A percentile compares a stretch with the other conserved stretches of the same genome.
Conservation (phyloP, 1,140 invertebrate species). For the Euura saliciscinereae region DNA sequence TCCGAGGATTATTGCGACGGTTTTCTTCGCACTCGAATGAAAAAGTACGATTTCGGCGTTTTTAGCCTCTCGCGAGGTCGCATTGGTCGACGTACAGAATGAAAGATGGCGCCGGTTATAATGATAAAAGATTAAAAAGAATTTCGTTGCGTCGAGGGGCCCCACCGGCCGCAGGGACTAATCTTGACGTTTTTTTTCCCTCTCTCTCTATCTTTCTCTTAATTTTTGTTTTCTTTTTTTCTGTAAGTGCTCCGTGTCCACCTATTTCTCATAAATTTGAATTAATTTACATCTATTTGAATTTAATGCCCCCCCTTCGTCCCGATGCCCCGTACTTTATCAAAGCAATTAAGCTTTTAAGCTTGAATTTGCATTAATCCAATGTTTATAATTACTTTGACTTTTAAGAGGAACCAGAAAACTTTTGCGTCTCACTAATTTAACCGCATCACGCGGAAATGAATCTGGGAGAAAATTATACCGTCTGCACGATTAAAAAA, state of each 20-base stretch:
- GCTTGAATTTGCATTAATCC: slow-evolving; percentile 63
- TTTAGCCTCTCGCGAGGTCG: too few relatives aligned
- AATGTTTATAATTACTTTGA: slow-evolving; percentile 61
- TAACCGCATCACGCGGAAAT: not conserved
- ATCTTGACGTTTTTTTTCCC: not conserved
- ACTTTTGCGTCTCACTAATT: slow-evolving; percentile 4
- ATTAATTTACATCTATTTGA: slow-evolving; percentile 64
- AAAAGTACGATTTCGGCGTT: too few relatives aligned
- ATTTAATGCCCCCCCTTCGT: slow-evolving; percentile 52
- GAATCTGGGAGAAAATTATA: too few relatives aligned
- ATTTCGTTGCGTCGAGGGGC: slow-evolving; percentile 35
- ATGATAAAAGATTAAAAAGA: slow-evolving; percentile 26
- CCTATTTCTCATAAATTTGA: slow-evolving; percentile 63
- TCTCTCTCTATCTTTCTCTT: slow-evolving; percentile 40
- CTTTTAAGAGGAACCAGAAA: slow-evolving; percentile 23
- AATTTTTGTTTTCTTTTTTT: slow-evolving; percentile 53
- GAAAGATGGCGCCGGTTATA: not conserved
- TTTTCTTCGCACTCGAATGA: not conserved
- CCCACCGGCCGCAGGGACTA: slow-evolving; percentile 39
- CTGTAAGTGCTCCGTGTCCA: slow-evolving; percentile 59
- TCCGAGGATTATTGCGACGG: not conserved
- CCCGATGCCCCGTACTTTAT: slow-evolving; percentile 51
- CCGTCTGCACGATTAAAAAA: not conserved
- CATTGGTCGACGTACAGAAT: too few relatives aligned
- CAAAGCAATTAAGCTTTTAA: slow-evolving; percentile 64